Evolutionary conservation across 2,888 invertebrate genomes (phyloP).

Genomic region (Dicycla oo): DNA sequence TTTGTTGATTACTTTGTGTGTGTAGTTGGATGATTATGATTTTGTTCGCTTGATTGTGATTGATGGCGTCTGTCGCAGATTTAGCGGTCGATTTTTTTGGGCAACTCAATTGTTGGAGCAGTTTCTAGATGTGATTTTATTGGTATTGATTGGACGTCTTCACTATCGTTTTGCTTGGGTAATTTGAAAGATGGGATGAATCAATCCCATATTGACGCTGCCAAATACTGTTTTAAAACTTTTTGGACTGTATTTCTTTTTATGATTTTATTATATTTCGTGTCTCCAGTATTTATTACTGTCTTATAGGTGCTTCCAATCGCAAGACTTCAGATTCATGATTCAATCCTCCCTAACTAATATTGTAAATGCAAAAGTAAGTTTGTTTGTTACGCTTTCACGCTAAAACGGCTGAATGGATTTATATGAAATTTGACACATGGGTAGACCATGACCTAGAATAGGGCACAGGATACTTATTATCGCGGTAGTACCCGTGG

Average conservation of each 20-base stretch:
- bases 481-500: too few species aligned
- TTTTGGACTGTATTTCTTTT: background rate
- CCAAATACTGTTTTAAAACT: background rate
- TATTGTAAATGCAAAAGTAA: too few species aligned
- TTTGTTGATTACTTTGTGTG: constrained; percentile 72
- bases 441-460: too few species aligned
- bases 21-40: constrained; percentile 48
- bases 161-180: background rate
- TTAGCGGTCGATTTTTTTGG: constrained; percentile 22
- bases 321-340: background rate
- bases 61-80: constrained; percentile 36
- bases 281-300: background rate
- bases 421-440: too few species aligned
- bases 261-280: background rate
- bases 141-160: constrained; percentile 26
- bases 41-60: constrained; percentile 51
- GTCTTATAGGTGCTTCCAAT: background rate
- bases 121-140: constrained; percentile 12
- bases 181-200: background rate
- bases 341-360: too few species aligned
- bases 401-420: too few species aligned
- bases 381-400: too few species aligned
- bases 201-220: background rate
- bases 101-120: constrained; percentile 5
- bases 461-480: too few species aligned